Conservation (phyloP, 2,797 vertebrate species). For the Liasis olivaceus region DNA sequence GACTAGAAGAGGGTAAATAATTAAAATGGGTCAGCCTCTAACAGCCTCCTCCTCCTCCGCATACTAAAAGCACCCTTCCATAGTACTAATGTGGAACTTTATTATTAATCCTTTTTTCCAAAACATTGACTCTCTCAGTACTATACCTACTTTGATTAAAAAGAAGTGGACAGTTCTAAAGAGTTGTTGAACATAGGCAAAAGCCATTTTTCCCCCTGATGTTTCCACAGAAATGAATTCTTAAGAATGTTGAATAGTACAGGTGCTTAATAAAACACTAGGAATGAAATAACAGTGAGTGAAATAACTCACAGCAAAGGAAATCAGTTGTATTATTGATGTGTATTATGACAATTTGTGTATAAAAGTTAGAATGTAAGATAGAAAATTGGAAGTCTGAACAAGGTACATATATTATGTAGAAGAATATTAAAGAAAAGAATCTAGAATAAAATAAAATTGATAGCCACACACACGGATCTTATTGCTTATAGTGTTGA, state of each 20-base stretch:
- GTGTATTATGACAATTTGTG: conserved; percentile 20
- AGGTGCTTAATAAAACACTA: conserved; percentile 13
- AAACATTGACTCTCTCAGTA: neutral
- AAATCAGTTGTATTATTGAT: conserved; percentile 21
- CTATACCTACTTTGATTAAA: neutral
- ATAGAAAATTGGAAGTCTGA: conserved; percentile 13
- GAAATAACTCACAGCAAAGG: neutral
- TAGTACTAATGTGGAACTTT: neutral
- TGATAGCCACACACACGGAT: neutral
- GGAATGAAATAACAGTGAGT: neutral
- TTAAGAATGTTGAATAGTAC: conserved; percentile 4
- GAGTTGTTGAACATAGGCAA: neutral
- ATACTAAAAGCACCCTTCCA: neutral
- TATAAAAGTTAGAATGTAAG: conserved; percentile 11
- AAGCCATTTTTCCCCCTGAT: neutral
- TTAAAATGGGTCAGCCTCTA: neutral
- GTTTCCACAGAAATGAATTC: neutral
- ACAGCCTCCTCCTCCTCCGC: no score
- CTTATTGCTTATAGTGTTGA: neutral
- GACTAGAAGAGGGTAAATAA: neutral
- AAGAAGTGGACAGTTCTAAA: neutral
- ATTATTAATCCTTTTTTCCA: neutral
- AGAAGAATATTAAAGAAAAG: neutral
- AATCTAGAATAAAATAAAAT: conserved; percentile 4
- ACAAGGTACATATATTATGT: neutral